Conservation (phyloP, 2,797 vertebrate genomes). For the Manis crassicaudata region DNA sequence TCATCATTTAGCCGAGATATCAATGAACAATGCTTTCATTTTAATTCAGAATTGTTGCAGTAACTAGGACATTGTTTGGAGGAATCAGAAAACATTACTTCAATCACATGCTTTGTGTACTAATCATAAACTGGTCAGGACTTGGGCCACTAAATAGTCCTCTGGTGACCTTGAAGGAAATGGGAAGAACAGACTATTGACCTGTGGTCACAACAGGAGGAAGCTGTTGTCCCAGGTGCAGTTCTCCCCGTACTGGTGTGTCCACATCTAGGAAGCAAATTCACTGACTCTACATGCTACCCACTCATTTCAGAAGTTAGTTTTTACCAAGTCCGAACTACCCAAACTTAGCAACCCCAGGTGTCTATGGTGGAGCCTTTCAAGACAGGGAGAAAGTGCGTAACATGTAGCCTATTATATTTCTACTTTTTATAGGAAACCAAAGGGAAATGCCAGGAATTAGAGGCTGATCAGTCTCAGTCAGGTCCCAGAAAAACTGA, state of each 20-base stretch:
- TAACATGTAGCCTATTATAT: not conserved
- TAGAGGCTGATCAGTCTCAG: not conserved
- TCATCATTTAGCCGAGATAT: no score
- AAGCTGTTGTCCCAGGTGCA: not conserved
- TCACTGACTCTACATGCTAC: fast-evolving
- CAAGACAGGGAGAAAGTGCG: not conserved
- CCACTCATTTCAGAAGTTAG: not conserved
- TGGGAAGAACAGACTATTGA: fast-evolving
- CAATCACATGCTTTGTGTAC: no score
- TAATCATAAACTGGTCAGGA: not conserved
- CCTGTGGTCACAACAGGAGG: not conserved
- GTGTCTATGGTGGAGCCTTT: not conserved
- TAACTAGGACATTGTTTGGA: not conserved
- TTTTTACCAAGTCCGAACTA: not conserved
- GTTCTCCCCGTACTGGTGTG: fast-evolving
- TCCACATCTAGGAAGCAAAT: not conserved
- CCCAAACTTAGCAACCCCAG: not conserved
- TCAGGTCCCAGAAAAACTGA: not conserved
- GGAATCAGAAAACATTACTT: not conserved
- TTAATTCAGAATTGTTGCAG: not conserved
- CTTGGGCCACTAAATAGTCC: not conserved
- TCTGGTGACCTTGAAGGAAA: not conserved
- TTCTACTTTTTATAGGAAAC: not conserved
- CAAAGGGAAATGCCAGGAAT: not conserved
- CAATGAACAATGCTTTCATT: not conserved